phyloP scores from a whole-genome alignment of 2,888 invertebrate species.

The Agrotis clavis region DNA sequence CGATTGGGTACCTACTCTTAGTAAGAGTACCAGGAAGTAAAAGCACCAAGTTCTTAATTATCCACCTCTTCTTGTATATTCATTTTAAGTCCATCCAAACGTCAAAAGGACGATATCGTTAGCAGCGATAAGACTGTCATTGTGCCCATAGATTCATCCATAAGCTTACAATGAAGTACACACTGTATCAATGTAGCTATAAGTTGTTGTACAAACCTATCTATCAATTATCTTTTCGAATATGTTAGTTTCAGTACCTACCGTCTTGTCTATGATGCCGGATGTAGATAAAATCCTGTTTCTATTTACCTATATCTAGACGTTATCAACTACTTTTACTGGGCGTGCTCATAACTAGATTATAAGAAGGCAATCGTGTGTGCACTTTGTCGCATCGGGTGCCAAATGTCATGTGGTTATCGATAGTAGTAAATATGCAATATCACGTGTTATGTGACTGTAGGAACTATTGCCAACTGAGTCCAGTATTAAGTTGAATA shows the following conservation, averaged over 20 bases:
- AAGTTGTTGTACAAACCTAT: background rate
- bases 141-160: background rate
- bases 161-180: too few species aligned
- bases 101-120: background rate
- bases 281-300: background rate
- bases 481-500: background rate
- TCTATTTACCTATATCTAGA: background rate
- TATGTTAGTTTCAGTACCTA: background rate
- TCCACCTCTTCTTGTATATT: background rate
- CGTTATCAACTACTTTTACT: slow-evolving; percentile 2
- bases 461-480: slow-evolving; percentile 2
- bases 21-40: background rate
- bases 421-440: slow-evolving; percentile 35
- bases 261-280: background rate
- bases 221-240: background rate
- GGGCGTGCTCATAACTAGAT: slow-evolving; percentile 3
- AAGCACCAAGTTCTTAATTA: background rate
- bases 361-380: slow-evolving; percentile 5
- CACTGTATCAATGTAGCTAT: too few species aligned
- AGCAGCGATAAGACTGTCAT: background rate
- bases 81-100: background rate
- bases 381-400: slow-evolving; percentile 30
- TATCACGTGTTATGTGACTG: slow-evolving; percentile 33
- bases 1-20: background rate
- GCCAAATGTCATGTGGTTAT: slow-evolving; percentile 56